Conservation (phyloP, 2,113 vertebrate species). For the Hepsetus odoe region DNA sequence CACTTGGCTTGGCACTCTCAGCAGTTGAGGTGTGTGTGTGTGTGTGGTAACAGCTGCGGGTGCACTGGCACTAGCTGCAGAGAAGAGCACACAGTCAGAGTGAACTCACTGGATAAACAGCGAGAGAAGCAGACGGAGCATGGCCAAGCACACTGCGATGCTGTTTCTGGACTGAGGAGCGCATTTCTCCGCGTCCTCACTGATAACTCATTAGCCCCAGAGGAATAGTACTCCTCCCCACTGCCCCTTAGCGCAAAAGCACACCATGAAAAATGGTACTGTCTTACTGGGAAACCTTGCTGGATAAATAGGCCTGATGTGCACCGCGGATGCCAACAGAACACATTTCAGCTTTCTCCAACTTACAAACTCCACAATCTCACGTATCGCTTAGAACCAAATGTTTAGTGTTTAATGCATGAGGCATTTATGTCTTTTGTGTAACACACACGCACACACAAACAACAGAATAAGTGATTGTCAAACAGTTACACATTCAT, state of each 20-base stretch:
- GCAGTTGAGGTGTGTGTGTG: slow-evolving; percentile 5
- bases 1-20: slow-evolving; percentile 23
- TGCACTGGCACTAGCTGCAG: slow-evolving; percentile 26
- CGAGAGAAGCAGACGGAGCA: slow-evolving; percentile 39
- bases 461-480: no score
- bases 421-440: no score
- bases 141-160: slow-evolving; percentile 48
- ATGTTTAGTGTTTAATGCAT: no score
- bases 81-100: slow-evolving; percentile 23
- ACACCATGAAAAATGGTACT: slow-evolving; percentile 48
- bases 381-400: slow-evolving; percentile 26
- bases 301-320: slow-evolving; percentile 44
- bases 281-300: slow-evolving; percentile 43
- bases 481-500: no score
- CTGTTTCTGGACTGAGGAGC: slow-evolving; percentile 47
- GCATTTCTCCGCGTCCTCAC: slow-evolving; percentile 50
- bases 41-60: slow-evolving; percentile 35
- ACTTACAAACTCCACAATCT: slow-evolving; percentile 4
- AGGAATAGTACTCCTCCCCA: slow-evolving; percentile 36
- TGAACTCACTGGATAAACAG: slow-evolving; percentile 52
- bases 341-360: slow-evolving; percentile 24
- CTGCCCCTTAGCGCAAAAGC: slow-evolving; percentile 27
- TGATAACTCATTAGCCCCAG: slow-evolving; percentile 52
- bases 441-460: no score
- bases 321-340: slow-evolving; percentile 14